Evolutionary conservation across 2,888 invertebrate species (phyloP).

Genomic region (Calameuta pallipes): DNA sequence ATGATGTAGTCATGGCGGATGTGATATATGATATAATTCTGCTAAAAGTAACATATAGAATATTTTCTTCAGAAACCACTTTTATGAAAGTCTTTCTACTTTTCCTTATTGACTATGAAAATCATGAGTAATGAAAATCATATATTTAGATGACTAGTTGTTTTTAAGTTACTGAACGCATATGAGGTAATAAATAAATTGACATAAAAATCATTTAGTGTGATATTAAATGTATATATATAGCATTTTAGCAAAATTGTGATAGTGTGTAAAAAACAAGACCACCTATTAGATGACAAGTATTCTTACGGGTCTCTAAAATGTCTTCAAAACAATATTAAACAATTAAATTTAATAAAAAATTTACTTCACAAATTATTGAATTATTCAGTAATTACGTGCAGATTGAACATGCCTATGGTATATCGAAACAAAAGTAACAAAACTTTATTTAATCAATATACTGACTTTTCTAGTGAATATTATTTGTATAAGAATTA

Average conservation of each 20-base stretch:
- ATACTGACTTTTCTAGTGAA: not conserved
- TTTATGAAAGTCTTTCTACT: not conserved
- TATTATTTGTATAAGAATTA: not conserved
- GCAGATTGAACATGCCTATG: not conserved
- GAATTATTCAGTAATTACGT: not conserved
- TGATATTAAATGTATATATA: not conserved
- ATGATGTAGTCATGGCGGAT: conserved; percentile 82
- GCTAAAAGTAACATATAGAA: conserved; percentile 35
- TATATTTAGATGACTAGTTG: not conserved
- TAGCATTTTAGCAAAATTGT: not conserved
- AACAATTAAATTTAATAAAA: not conserved
- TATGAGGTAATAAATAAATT: not conserved
- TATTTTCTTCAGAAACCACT: not conserved
- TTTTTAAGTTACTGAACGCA: not conserved
- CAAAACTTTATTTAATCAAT: not conserved
- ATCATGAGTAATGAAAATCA: not conserved
- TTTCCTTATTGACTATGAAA: not conserved
- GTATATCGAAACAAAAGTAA: not conserved
- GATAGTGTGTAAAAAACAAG: not conserved
- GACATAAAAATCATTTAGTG: not conserved
- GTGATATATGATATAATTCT: conserved; percentile 41
- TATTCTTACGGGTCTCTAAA: not conserved
- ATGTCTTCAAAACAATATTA: not conserved
- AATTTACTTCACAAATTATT: not conserved
- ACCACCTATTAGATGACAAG: not conserved